A percentile compares a stretch with the other conserved stretches of the same genome.
Evolutionary conservation across 2,888 invertebrate genomes (phyloP).

Genomic region (Aleiodes leptofemur): DNA sequence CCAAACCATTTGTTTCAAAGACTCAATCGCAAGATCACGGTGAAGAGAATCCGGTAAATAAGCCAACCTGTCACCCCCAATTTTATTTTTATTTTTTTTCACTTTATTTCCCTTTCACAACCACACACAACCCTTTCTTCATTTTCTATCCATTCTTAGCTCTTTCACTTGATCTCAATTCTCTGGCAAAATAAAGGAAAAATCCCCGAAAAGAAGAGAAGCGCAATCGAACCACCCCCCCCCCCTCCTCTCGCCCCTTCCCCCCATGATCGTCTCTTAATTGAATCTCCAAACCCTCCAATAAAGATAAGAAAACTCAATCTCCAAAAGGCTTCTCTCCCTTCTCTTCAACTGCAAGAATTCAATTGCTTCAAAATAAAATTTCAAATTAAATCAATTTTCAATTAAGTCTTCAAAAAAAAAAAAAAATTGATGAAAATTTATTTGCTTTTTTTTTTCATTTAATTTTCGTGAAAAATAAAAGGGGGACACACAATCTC

Average conservation of each 20-base stretch:
- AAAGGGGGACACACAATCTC: too few relatives aligned
- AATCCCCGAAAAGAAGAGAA: slow-evolving; percentile 24
- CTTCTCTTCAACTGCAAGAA: background rate
- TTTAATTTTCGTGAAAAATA: too few relatives aligned
- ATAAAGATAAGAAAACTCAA: slow-evolving; percentile 42
- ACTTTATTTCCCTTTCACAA: too few relatives aligned
- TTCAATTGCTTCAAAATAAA: slow-evolving; percentile 3
- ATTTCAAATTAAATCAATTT: slow-evolving; percentile 9
- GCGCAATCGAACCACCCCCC: slow-evolving; percentile 36
- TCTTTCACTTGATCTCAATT: slow-evolving; percentile 14
- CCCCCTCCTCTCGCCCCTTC: background rate
- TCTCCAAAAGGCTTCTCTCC: background rate
- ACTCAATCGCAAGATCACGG: slow-evolving; percentile 28
- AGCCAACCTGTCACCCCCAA: slow-evolving; percentile 64
- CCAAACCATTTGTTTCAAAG: background rate
- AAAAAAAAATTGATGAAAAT: background rate
- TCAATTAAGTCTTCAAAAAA: slow-evolving; percentile 18
- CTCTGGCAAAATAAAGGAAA: background rate
- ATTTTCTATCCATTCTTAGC: slow-evolving; percentile 56
- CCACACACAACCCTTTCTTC: slow-evolving; percentile 52
- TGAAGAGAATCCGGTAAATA: slow-evolving; percentile 63
- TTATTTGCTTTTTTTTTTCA: background rate
- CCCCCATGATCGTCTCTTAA: slow-evolving; percentile 35
- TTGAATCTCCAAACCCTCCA: slow-evolving; percentile 38
- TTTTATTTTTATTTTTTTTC: too few relatives aligned